Evolutionary conservation across 2,888 invertebrate genomes (phyloP), one percentile per base, ranked within the genome.

Genomic region (Hirtodrosophila histrioides): DNA sequence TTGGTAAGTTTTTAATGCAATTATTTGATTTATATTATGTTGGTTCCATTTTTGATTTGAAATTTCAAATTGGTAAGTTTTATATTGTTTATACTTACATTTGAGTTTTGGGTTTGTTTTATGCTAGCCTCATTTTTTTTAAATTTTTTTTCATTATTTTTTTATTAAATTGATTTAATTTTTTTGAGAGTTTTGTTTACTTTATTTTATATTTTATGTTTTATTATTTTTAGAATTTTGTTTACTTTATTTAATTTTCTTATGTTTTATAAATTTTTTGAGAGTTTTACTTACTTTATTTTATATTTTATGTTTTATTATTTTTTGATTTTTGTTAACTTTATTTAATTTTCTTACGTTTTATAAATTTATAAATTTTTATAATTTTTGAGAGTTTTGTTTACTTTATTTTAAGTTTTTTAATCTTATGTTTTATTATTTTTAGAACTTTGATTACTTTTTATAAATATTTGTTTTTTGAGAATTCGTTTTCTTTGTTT

Each of bases 1-100:
- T 68, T 67, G 57, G 54, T 63, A 62, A 68, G 61, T 66, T 76
- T 54, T 60, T 27, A 2, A 12, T 60, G 60, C 12, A 3, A 8
- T 37, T 45, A 37, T 31, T 17, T 53, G 10, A 8, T 57, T 68
- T 31, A 10, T 23, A 33, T 46, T 8, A 10, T 24, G 36, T 40
- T 10, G 31, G 8, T 43, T 60, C 3, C 2, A 9, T n/a, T 39
- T 45, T 11, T 6, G n/a, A 23, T 44, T 73, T 48, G 23, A 29
- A 31, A 8, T 12, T 43, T 50, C 46, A 6, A 35, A 23, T 33
- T 72, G 46, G 61, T 68, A 68, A 67, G 69, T 58, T 55, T 8
- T 60, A 11, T 12, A 9, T n/a, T 43, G 2, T 8, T 17, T 39
- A 9, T 6, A 7, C 12, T 39, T 12, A 31, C 6, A n/a, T 17